Evolutionary conservation across 2,797 vertebrate genomes (phyloP).

Genomic region (Phoebastria nigripes): DNA sequence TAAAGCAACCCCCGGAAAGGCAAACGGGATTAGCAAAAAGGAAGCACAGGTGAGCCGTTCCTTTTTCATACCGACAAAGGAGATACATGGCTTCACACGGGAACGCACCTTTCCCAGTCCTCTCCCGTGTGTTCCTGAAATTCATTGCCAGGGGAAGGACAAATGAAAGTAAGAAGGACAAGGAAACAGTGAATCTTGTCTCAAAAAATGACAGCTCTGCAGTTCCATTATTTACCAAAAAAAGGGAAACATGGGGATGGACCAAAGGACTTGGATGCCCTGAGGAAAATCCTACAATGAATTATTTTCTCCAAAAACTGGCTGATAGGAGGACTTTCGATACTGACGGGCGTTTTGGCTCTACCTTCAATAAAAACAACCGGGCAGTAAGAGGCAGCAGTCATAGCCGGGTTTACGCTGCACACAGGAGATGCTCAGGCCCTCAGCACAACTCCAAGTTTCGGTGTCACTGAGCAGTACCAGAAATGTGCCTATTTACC

Average conservation of each 20-base stretch:
- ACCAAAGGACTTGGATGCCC: not conserved
- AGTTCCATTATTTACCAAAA: not conserved
- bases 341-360: rapidly evolving
- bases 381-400: not conserved
- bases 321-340: not conserved
- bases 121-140: not conserved
- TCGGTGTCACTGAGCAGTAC: not conserved
- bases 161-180: not conserved
- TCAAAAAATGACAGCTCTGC: not conserved
- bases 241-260: not conserved
- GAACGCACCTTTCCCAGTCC: not conserved
- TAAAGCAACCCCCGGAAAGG: not conserved
- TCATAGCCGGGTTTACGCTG: not conserved
- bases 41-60: not conserved
- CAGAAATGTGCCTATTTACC: not conserved
- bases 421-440: not conserved
- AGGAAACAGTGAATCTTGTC: not conserved
- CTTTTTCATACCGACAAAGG: not conserved
- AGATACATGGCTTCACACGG: not conserved
- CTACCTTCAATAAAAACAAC: not conserved
- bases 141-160: not conserved
- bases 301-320: not conserved
- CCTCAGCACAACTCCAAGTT: not conserved
- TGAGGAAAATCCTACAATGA: not conserved
- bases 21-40: not conserved